Percentiles rank a stretch among this genome's conserved stretches.
Conservation (phyloP, 1,140 invertebrate species). For the Macrocentrus cingulum region DNA sequence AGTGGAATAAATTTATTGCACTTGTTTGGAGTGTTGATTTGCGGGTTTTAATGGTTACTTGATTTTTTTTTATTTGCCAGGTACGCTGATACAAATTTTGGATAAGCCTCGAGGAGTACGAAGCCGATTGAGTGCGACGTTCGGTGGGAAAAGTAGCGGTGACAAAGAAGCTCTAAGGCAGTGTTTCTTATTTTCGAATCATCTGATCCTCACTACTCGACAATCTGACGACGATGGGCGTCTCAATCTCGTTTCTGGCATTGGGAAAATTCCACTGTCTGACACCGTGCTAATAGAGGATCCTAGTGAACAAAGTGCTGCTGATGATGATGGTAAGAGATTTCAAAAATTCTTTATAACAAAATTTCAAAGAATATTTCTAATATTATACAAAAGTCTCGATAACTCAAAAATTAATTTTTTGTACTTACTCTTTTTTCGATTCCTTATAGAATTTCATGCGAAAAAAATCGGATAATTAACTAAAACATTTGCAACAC, state of each 20-base stretch:
- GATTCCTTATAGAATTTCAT: conserved; percentile 32
- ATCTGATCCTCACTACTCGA: conserved; percentile 79
- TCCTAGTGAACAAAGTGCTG: conserved; percentile 64
- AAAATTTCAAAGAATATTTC: too few relatives aligned
- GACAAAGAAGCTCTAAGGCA: conserved; percentile 77
- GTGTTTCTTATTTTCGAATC: conserved; percentile 87
- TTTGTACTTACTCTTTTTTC: conserved; percentile 39
- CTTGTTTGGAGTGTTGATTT: not conserved
- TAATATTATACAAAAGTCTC: too few relatives aligned
- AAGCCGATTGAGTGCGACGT: conserved; percentile 62
- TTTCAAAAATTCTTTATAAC: too few relatives aligned
- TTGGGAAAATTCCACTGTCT: conserved; percentile 81
- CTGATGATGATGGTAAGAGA: conserved; percentile 65
- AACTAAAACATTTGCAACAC: too few relatives aligned
- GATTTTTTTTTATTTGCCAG: conserved; percentile 49
- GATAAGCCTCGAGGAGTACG: conserved; percentile 66
- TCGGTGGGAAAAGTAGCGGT: conserved; percentile 59
- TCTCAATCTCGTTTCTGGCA: conserved; percentile 79
- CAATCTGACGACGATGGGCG: conserved; percentile 68
- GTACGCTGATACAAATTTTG: conserved; percentile 71
- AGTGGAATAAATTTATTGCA: not conserved
- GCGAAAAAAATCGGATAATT: too few relatives aligned
- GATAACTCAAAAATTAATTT: conserved; percentile 10
- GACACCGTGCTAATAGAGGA: conserved; percentile 85
- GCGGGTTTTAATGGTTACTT: conserved; percentile 15